phyloP scores from a whole-genome alignment of 2,888 invertebrate species.

The Galeruca laticollis region DNA sequence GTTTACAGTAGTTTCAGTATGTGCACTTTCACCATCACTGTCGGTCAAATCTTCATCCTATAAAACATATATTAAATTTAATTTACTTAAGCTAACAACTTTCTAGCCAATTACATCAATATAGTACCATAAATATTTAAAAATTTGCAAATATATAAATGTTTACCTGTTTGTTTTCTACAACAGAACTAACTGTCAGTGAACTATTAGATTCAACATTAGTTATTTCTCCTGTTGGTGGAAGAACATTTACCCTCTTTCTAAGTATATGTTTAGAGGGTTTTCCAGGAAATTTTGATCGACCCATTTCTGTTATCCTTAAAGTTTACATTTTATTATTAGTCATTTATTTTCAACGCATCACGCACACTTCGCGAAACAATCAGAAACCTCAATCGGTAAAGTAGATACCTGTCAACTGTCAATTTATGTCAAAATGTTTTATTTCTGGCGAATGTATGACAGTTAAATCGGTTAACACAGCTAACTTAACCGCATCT shows the following conservation, averaged over 20 bases:
- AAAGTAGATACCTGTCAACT: slow-evolving; percentile 34
- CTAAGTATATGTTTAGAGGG: slow-evolving; percentile 88
- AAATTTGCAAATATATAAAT: slow-evolving; percentile 44
- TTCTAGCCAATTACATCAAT: not conserved
- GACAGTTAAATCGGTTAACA: not conserved
- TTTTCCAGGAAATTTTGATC: slow-evolving; percentile 89
- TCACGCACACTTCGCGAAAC: slow-evolving; percentile 54
- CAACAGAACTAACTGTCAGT: slow-evolving; percentile 62
- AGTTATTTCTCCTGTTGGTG: slow-evolving; percentile 63
- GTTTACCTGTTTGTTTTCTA: slow-evolving; percentile 65
- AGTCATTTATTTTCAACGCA: slow-evolving; percentile 56
- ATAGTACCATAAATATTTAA: slow-evolving; percentile 18
- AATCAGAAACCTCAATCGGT: slow-evolving; percentile 41
- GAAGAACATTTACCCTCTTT: slow-evolving; percentile 86
- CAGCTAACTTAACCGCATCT: not conserved
- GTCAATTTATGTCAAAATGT: slow-evolving; percentile 19
- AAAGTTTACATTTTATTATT: slow-evolving; percentile 59
- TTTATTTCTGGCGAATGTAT: not conserved
- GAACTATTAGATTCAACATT: slow-evolving; percentile 58
- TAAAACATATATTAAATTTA: slow-evolving; percentile 28
- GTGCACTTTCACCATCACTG: slow-evolving; percentile 67
- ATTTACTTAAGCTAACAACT: not conserved
- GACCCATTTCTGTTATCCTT: slow-evolving; percentile 72
- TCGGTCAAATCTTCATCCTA: slow-evolving; percentile 58
- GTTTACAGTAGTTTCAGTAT: slow-evolving; percentile 64